Conservation (phyloP, 1,140 invertebrate genomes). For the Drosophila kurseongensis region DNA sequence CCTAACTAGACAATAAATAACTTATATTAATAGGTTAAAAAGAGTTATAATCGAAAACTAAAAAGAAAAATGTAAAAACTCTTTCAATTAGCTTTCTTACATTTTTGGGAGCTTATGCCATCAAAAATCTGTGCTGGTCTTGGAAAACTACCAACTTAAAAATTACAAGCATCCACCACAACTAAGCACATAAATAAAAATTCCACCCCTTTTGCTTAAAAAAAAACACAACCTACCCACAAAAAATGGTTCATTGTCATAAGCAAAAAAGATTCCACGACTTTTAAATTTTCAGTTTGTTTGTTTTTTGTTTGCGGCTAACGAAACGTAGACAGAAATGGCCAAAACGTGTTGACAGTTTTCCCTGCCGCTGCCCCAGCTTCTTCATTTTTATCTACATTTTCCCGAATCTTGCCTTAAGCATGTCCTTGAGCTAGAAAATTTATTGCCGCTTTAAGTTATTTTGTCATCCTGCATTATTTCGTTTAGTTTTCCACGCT, state of each 20-base stretch:
- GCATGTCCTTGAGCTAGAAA: constrained; percentile 65
- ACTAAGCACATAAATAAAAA: constrained; percentile 16
- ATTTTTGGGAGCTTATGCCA: background rate
- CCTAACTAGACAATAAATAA: too few relatives aligned
- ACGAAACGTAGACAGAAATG: constrained; percentile 49
- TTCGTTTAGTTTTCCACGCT: constrained; percentile 45
- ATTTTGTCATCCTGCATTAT: constrained; percentile 67
- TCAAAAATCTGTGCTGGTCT: constrained; percentile 12
- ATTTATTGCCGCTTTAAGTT: constrained; percentile 65
- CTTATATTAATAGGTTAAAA: too few relatives aligned
- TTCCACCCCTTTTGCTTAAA: constrained; percentile 5
- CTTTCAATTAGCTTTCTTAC: background rate
- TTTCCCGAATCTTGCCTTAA: constrained; percentile 29
- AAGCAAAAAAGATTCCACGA: constrained; percentile 19
- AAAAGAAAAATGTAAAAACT: background rate
- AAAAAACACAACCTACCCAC: background rate
- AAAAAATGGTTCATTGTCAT: constrained; percentile 14
- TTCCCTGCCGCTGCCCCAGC: constrained; percentile 20
- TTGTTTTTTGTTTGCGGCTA: constrained; percentile 28
- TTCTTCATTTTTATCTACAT: background rate
- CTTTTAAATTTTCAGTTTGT: constrained; percentile 29
- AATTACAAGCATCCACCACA: constrained; percentile 8
- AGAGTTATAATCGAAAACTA: background rate
- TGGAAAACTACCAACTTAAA: constrained; percentile 18
- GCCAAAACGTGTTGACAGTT: constrained; percentile 67